Conservation (phyloP, 2,888 invertebrate genomes). For the Cylindroiulus punctatus region DNA sequence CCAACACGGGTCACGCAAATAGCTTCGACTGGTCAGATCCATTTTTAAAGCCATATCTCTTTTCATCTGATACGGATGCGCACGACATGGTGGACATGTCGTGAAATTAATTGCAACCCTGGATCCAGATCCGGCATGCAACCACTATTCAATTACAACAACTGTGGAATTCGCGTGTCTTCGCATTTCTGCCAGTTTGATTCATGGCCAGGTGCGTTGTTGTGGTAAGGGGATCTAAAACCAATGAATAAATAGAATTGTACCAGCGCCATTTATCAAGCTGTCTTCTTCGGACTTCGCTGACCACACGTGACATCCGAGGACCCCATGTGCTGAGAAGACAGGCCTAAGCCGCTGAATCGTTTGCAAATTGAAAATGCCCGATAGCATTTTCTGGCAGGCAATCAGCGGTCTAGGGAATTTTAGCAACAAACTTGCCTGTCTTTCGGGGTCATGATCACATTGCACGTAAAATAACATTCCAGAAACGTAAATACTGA, state of each 20-base stretch:
- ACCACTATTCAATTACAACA: neutral
- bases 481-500: neutral
- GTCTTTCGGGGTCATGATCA: neutral
- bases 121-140: neutral
- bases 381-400: neutral
- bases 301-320: constrained; percentile 8
- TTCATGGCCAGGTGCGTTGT: constrained; percentile 17
- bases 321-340: constrained; percentile 7
- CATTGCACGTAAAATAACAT: too few relatives aligned
- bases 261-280: constrained; percentile 28
- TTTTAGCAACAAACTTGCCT: neutral
- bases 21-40: neutral
- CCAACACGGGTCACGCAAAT: neutral
- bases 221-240: constrained; percentile 39
- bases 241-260: constrained; percentile 47
- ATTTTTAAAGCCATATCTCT: neutral
- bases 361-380: constrained; percentile 32
- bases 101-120: neutral
- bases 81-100: neutral
- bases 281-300: constrained; percentile 13
- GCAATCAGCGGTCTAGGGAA: neutral
- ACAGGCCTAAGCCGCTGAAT: neutral
- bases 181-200: constrained; percentile 6
- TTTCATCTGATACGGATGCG: neutral
- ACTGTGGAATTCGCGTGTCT: neutral